Percentiles rank a stretch among this genome's conserved stretches.
phyloP scores from a whole-genome alignment of 2,113 vertebrate species.

The Heloderma charlesbogerti region DNA sequence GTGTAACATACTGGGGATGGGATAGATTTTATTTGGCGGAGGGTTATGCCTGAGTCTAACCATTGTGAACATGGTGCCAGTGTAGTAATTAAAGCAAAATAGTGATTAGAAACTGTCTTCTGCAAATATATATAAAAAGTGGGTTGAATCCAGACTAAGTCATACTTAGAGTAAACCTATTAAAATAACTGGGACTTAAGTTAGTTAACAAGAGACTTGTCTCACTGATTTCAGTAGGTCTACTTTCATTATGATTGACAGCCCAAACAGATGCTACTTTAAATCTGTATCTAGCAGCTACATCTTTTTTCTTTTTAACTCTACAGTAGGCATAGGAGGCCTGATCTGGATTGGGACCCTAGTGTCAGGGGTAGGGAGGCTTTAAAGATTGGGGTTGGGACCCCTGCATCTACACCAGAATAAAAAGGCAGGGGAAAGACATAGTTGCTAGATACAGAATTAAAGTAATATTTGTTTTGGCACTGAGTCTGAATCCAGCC shows the following conservation, averaged over 20 bases:
- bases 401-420: too few relatives aligned
- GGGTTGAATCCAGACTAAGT: not conserved
- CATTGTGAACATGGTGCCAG: not conserved
- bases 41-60: constrained; percentile 13
- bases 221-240: not conserved
- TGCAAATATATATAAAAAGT: not conserved
- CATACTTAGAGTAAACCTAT: not conserved
- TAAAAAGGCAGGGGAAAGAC: too few relatives aligned
- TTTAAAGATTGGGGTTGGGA: too few relatives aligned
- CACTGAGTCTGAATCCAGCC: not conserved
- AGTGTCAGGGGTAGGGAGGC: too few relatives aligned
- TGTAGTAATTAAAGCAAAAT: not conserved
- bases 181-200: not conserved
- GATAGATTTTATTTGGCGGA: not conserved
- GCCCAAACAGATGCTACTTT: too few relatives aligned
- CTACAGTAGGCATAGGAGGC: too few relatives aligned
- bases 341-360: too few relatives aligned
- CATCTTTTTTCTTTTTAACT: too few relatives aligned
- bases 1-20: not conserved
- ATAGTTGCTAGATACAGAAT: not conserved
- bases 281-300: too few relatives aligned
- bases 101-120: not conserved
- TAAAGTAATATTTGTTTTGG: not conserved
- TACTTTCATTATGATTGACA: not conserved
- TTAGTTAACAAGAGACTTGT: not conserved